phyloP scores from a whole-genome alignment of 2,797 vertebrate species.

The Novumbra hubbsi region DNA sequence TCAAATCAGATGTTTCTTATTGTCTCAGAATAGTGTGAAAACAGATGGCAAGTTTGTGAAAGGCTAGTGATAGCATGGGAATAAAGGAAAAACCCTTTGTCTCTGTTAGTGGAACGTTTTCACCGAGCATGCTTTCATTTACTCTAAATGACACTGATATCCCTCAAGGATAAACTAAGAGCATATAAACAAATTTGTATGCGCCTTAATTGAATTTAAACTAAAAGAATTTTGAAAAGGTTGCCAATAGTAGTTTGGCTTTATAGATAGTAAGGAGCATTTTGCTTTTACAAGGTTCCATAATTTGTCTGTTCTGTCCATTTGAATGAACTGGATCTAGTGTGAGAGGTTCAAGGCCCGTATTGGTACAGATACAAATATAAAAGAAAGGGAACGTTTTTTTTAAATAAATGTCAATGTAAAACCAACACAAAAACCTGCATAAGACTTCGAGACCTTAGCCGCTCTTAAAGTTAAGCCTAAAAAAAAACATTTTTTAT shows the following conservation, averaged over 20 bases:
- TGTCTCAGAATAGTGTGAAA: slow-evolving; percentile 47
- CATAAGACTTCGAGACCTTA: slow-evolving; percentile 28
- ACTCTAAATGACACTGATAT: slow-evolving; percentile 31
- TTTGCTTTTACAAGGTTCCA: slow-evolving; percentile 24
- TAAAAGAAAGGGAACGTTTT: slow-evolving; percentile 15
- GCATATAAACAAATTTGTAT: slow-evolving; percentile 7
- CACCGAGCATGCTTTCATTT: slow-evolving; percentile 12
- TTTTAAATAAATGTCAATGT: slow-evolving; percentile 36
- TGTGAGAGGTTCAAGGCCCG: slow-evolving; percentile 26
- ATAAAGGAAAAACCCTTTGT: slow-evolving; percentile 37
- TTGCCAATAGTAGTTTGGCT: slow-evolving; percentile 15
- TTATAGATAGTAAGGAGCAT: slow-evolving; percentile 1
- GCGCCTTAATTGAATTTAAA: slow-evolving; percentile 10
- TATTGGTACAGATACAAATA: background rate
- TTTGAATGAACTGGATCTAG: slow-evolving; percentile 36
- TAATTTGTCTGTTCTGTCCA: slow-evolving; percentile 13
- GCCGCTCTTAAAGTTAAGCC: slow-evolving; percentile 3
- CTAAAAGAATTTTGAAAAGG: slow-evolving; percentile 12
- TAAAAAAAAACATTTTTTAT: slow-evolving; percentile 21
- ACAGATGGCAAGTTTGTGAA: slow-evolving; percentile 41
- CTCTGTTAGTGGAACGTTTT: slow-evolving; percentile 14
- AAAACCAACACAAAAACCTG: slow-evolving; percentile 44
- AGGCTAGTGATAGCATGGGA: slow-evolving; percentile 27
- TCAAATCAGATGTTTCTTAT: slow-evolving; percentile 44
- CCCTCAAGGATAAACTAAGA: slow-evolving; percentile 21